phyloP scores from a whole-genome alignment of 2,797 vertebrate species.

The Rhynchonycteris naso region DNA sequence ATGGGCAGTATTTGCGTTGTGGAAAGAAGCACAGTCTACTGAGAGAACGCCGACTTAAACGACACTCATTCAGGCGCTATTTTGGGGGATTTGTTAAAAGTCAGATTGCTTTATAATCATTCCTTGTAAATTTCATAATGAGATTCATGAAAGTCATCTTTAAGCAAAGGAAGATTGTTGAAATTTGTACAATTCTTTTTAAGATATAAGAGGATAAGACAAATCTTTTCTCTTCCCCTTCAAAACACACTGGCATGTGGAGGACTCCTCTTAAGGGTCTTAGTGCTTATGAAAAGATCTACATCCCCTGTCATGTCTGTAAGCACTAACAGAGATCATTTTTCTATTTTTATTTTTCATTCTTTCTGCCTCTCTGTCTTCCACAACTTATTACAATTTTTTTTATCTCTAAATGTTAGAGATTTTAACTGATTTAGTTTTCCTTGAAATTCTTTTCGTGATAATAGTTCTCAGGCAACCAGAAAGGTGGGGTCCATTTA shows the following conservation, averaged over 20 bases:
- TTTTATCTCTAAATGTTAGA: constrained; percentile 23
- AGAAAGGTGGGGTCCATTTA: background rate
- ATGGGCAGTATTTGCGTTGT: background rate
- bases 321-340: background rate
- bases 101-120: constrained; percentile 36
- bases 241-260: background rate
- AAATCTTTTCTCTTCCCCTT: background rate
- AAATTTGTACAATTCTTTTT: constrained; percentile 27
- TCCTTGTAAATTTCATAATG: background rate
- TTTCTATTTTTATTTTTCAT: background rate
- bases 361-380: background rate
- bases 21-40: background rate
- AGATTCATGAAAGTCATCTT: constrained; percentile 19
- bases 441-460: constrained; percentile 28
- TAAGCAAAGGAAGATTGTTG: constrained; percentile 23
- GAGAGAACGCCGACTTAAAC: background rate
- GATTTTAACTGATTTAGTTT: background rate
- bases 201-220: background rate
- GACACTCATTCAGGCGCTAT: background rate
- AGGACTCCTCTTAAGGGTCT: background rate
- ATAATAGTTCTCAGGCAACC: background rate
- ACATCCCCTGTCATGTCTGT: background rate
- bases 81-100: background rate
- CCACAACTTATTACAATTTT: background rate
- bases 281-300: background rate